Evolutionary conservation across 2,113 vertebrate species (phyloP).

Genomic region (Lanius collurio): DNA sequence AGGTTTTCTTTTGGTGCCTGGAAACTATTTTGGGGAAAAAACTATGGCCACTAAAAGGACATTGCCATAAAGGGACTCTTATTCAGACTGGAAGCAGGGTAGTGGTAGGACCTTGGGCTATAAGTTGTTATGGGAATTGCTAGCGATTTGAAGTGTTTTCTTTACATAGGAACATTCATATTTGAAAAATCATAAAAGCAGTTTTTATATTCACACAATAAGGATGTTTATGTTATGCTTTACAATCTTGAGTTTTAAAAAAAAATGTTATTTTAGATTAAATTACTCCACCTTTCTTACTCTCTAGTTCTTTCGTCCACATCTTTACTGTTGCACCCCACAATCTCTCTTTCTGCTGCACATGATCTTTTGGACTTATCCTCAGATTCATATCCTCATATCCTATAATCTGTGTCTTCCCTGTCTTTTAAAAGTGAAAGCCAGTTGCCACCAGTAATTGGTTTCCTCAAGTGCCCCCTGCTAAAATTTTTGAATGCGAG

Average conservation of each 20-base stretch:
- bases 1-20: not conserved
- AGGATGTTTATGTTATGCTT: not conserved
- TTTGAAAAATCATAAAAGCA: not conserved
- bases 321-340: not conserved
- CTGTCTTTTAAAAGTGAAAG: not conserved
- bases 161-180: not conserved
- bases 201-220: not conserved
- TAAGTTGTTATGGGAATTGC: not conserved
- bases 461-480: not conserved
- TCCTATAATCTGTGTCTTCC: not conserved
- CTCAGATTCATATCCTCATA: not conserved
- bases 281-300: not conserved
- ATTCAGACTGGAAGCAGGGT: not conserved
- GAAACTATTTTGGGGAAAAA: not conserved
- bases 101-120: not conserved
- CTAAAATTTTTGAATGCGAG: not conserved
- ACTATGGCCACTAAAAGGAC: not conserved
- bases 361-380: not conserved
- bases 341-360: not conserved
- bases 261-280: not conserved
- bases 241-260: not conserved
- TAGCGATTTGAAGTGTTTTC: not conserved
- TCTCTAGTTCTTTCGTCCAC: not conserved
- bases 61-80: not conserved
- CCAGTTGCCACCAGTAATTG: not conserved